These are phyloP conservation scores for Homalodisca vitripennis DNA, from an alignment of 1,140 invertebrate species.

Conservation along the genomic window DNA sequence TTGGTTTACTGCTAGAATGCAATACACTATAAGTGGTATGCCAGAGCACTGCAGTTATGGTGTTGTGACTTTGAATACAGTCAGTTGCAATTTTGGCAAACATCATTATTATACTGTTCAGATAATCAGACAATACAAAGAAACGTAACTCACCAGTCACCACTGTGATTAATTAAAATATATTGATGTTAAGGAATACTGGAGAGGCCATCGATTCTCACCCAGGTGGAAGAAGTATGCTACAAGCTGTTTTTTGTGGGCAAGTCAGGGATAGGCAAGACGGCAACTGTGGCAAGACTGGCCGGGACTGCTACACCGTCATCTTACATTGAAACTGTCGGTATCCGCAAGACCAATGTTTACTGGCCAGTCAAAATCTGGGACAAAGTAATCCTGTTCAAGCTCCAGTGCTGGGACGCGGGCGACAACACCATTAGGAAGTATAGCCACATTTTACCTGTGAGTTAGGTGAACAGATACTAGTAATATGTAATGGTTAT, in stretches of 20 bases:
- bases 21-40: no score
- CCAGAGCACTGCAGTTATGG: no score
- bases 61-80: no score
- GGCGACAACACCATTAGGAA: conserved; percentile 57
- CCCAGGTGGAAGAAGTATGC: conserved; percentile 55
- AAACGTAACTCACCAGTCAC: no score
- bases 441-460: conserved; percentile 59
- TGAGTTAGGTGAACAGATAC: conserved; percentile 43
- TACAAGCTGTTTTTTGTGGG: conserved; percentile 60
- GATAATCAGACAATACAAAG: no score
- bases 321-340: conserved; percentile 55
- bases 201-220: conserved; percentile 53
- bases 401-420: conserved; percentile 61
- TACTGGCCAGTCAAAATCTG: conserved; percentile 62
- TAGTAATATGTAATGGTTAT: no score
- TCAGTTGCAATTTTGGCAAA: no score
- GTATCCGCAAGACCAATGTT: conserved; percentile 56
- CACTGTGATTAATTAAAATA: conserved; percentile 30
- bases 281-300: conserved; percentile 54
- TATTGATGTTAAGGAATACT: conserved; percentile 51
- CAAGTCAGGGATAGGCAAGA: conserved; percentile 58
- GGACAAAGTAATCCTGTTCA: conserved; percentile 57
- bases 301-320: conserved; percentile 47
- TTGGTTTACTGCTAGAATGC: no score
- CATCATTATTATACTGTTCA: no score